A percentile compares a stretch with the other conserved stretches of the same genome.
Evolutionary conservation across 2,797 vertebrate species (phyloP).

Genomic region (Galaxias olidus): DNA sequence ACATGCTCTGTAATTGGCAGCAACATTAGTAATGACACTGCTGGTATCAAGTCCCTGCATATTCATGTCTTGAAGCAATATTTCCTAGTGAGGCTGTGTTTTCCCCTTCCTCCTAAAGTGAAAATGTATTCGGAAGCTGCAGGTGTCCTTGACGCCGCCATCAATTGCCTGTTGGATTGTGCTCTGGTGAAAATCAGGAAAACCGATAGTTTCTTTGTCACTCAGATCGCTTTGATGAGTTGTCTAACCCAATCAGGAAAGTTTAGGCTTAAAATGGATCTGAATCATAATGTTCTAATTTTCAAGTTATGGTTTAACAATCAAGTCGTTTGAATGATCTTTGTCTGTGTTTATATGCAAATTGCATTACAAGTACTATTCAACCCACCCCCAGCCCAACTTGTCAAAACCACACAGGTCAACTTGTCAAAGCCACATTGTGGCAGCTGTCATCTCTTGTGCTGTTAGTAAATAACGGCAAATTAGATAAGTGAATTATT

Average conservation of each 20-base stretch:
- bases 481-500: no score
- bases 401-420: no score
- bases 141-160: constrained; percentile 79
- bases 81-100: constrained; percentile 68
- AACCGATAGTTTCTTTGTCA: constrained; percentile 71
- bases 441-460: no score
- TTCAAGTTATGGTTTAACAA: no score
- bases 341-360: no score
- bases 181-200: constrained; percentile 73
- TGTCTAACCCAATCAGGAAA: constrained; percentile 64
- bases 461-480: no score
- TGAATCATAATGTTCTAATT: background rate
- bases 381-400: no score
- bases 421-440: no score
- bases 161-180: constrained; percentile 78
- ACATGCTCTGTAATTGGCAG: constrained; percentile 87
- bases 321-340: no score
- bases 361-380: no score
- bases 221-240: constrained; percentile 74
- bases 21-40: constrained; percentile 85
- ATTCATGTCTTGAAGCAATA: constrained; percentile 82
- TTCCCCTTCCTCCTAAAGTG: constrained; percentile 32
- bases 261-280: constrained; percentile 38
- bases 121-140: constrained; percentile 82
- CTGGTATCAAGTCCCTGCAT: constrained; percentile 81